These are phyloP conservation scores for Oreohelix idahoensis DNA, from an alignment of 1,140 invertebrate species.

Conservation along the genomic window DNA sequence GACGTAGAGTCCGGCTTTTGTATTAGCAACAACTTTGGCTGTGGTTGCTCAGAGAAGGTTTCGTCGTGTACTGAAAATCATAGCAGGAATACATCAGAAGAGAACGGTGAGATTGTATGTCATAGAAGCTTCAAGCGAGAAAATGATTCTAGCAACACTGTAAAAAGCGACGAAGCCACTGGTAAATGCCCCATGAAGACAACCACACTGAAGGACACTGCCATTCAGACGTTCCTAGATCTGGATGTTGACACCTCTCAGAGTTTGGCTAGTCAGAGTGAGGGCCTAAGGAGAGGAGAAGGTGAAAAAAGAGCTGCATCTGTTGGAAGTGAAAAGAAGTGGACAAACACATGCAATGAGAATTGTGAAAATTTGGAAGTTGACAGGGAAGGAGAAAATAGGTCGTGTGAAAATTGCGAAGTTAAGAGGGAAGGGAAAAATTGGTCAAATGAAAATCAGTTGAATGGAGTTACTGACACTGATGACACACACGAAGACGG, in stretches of 20 bases:
- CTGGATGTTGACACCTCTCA: constrained; percentile 1
- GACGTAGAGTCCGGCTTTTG: not conserved
- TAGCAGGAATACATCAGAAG: too few species aligned
- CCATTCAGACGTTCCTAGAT: constrained; percentile 21
- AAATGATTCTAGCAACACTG: not conserved
- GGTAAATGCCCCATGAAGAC: not conserved
- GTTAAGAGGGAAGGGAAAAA: too few species aligned
- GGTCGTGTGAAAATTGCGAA: too few species aligned
- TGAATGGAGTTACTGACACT: too few species aligned
- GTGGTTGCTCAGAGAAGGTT: not conserved
- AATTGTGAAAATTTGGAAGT: not conserved
- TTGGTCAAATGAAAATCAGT: too few species aligned
- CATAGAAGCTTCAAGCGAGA: not conserved
- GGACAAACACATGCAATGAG: not conserved
- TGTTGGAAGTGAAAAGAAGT: not conserved
- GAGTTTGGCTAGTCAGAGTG: not conserved
- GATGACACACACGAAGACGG: too few species aligned
- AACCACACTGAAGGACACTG: constrained; percentile 6
- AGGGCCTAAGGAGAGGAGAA: not conserved
- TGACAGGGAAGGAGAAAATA: not conserved
- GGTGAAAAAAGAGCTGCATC: not conserved
- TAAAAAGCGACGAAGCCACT: too few species aligned
- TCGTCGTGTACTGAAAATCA: not conserved
- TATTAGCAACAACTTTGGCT: not conserved
- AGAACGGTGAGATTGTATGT: too few species aligned